A percentile compares a stretch with the other conserved stretches of the same genome.
phyloP scores from a whole-genome alignment of 2,888 invertebrate genomes.

The Drosophila eohydei region DNA sequence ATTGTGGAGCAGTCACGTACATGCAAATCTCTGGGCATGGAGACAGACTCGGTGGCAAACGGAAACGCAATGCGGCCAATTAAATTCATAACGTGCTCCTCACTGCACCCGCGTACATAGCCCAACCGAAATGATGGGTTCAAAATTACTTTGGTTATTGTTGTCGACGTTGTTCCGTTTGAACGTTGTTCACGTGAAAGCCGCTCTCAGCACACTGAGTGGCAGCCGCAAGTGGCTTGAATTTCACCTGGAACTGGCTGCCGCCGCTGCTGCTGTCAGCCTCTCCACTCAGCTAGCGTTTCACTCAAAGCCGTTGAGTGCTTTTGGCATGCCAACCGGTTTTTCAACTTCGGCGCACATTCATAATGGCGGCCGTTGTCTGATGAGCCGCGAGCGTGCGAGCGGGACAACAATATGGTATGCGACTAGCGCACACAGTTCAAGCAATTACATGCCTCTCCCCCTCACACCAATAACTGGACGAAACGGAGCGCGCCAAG shows the following conservation, averaged over 20 bases:
- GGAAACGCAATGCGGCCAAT: slow-evolving; percentile 64
- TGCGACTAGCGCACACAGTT: slow-evolving; percentile 53
- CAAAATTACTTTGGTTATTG: slow-evolving; percentile 8
- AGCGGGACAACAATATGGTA: slow-evolving; percentile 50
- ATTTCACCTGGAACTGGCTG: slow-evolving; percentile 74
- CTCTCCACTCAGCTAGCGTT: slow-evolving; percentile 36
- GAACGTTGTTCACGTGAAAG: slow-evolving; percentile 84
- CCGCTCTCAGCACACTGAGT: slow-evolving; percentile 83
- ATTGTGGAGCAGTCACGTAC: slow-evolving; percentile 31
- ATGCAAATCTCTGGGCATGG: slow-evolving; percentile 25
- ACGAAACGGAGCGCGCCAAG: slow-evolving; percentile 39
- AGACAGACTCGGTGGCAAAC: slow-evolving; percentile 32
- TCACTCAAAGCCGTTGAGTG: slow-evolving; percentile 73
- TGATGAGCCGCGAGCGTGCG: slow-evolving; percentile 23
- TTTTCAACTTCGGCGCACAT: slow-evolving; percentile 69
- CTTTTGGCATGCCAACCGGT: slow-evolving; percentile 70
- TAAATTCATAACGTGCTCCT: slow-evolving; percentile 66
- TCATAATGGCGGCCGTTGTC: slow-evolving; percentile 79
- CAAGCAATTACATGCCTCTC: slow-evolving; percentile 68
- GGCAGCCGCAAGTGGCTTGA: slow-evolving; percentile 77
- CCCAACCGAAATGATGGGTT: slow-evolving; percentile 34
- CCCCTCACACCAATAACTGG: slow-evolving; percentile 36
- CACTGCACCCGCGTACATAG: slow-evolving; percentile 53
- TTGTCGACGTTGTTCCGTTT: slow-evolving; percentile 52
- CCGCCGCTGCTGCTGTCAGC: background rate